These are phyloP conservation scores for Aurelia coerulea DNA, from an alignment of 30 jellyfish, hydroid and myxozoan genomes.

Conservation along the genomic window DNA sequence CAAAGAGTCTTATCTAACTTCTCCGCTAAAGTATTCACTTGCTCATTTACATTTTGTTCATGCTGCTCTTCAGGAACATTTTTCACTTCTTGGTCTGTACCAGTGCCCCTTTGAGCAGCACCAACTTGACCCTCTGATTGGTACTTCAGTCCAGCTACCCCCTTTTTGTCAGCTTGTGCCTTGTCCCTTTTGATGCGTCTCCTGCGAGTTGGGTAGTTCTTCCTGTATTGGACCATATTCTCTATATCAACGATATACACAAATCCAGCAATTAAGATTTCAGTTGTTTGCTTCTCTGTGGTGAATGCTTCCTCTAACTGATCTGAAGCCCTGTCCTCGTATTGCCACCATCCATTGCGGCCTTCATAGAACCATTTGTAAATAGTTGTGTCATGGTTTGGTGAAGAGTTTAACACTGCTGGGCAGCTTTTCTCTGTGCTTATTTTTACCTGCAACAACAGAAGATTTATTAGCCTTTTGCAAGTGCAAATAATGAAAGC, in stretches of 20 bases:
- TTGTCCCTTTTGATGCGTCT: slow-evolving; percentile 87
- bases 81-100: no score
- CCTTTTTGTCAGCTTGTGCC: slow-evolving; percentile 78
- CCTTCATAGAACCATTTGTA: slow-evolving; percentile 97
- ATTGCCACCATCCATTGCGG: slow-evolving; percentile 99
- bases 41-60: no score
- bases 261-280: slow-evolving; percentile 89
- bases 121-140: no score
- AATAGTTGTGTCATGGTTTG: neutral
- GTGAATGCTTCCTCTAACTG: slow-evolving; percentile 80
- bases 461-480: neutral
- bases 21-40: no score
- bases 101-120: no score
- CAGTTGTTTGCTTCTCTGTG: slow-evolving; percentile 68
- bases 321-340: slow-evolving; percentile 89
- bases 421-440: neutral
- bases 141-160: slow-evolving; percentile 87
- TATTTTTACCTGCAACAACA: slow-evolving; percentile 46
- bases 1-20: no score
- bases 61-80: no score
- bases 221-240: slow-evolving; percentile 89
- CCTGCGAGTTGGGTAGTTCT: slow-evolving; percentile 76
- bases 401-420: no score
- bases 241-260: slow-evolving; percentile 79
- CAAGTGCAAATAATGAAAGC: no score